phyloP scores from a whole-genome alignment of 2,797 vertebrate species.

The Xenops minutus region DNA sequence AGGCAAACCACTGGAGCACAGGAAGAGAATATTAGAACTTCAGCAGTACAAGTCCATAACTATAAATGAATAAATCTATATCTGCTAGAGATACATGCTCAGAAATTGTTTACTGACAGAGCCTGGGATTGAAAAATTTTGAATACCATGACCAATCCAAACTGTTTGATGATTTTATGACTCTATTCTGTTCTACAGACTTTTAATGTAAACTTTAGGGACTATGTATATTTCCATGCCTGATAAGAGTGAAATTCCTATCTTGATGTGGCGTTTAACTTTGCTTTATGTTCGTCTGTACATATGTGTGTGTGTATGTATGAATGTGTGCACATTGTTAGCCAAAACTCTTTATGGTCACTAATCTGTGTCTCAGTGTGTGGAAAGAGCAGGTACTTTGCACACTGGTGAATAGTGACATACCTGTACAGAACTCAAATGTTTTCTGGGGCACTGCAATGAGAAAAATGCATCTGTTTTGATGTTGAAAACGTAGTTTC shows the following conservation, averaged over 20 bases:
- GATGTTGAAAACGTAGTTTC: neutral
- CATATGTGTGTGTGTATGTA: neutral
- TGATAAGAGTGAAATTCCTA: neutral
- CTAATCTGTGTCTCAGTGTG: neutral
- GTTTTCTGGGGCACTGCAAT: neutral
- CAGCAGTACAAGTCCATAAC: neutral
- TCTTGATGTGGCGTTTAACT: neutral
- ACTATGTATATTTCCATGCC: neutral
- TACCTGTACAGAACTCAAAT: fast-evolving
- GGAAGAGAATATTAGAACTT: neutral
- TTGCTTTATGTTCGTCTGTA: neutral
- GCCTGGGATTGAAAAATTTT: neutral
- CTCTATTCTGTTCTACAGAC: neutral
- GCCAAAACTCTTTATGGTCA: neutral
- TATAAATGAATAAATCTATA: neutral
- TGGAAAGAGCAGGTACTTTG: neutral
- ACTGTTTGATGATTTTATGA: neutral
- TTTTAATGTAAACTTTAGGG: neutral
- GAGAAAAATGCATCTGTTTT: neutral
- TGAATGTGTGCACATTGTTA: fast-evolving
- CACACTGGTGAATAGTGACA: neutral
- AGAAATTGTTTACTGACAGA: neutral
- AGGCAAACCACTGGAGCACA: fast-evolving
- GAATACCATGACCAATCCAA: neutral
- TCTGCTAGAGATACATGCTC: fast-evolving